These are phyloP conservation scores for Basileuterus tristriatus DNA, from an alignment of 2,797 vertebrate species.

Conservation along the genomic window DNA sequence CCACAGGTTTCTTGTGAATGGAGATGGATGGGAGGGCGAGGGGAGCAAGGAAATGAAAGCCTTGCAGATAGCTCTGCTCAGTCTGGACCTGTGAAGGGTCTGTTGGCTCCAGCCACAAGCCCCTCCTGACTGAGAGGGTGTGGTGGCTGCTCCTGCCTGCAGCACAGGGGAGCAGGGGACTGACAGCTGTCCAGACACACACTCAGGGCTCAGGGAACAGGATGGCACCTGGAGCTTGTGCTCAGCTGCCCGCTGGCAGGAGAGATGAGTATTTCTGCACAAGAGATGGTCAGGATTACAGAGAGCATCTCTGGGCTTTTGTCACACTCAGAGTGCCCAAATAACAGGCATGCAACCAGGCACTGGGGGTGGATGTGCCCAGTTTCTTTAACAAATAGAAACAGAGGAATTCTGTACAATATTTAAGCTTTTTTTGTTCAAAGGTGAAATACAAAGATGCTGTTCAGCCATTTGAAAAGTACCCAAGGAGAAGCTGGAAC, in stretches of 20 bases:
- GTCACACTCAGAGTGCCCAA: background rate
- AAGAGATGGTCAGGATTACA: background rate
- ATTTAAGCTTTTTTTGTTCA: background rate
- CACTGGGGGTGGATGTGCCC: background rate
- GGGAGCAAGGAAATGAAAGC: background rate
- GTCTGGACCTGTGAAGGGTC: background rate
- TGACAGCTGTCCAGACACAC: background rate
- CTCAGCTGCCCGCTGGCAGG: background rate
- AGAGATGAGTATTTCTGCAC: background rate
- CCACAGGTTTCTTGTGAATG: background rate
- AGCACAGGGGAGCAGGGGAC: background rate
- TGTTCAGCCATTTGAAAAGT: background rate
- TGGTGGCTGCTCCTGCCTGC: background rate
- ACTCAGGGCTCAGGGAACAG: background rate
- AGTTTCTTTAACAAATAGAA: background rate
- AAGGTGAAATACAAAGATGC: background rate
- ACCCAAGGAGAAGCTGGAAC: background rate
- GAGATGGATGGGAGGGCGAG: background rate
- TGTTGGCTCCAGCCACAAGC: background rate
- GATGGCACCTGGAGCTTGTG: background rate
- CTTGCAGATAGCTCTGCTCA: background rate
- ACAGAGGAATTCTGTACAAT: background rate
- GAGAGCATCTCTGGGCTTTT: background rate
- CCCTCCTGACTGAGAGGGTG: background rate
- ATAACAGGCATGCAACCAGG: background rate